Conservation (phyloP, 2,888 invertebrate genomes). For the Orchesellides sinensis region DNA sequence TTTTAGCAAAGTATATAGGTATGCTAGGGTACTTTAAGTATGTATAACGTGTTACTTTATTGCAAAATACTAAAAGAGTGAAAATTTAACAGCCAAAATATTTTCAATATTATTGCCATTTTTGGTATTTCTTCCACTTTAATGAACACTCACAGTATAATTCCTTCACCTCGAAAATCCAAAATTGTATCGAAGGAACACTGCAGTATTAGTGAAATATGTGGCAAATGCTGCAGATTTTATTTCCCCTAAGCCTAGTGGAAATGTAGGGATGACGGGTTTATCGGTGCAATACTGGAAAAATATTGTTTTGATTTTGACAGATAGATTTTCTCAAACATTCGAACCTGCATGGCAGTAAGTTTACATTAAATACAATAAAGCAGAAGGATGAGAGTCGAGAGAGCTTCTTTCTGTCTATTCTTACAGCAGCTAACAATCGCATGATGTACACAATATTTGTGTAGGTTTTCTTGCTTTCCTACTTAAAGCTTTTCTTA, state of each 20-base stretch:
- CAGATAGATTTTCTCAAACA: not conserved
- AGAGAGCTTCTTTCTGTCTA: too few species aligned
- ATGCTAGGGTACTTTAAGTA: not conserved
- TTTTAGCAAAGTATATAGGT: not conserved
- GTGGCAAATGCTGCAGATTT: slow-evolving; percentile 22
- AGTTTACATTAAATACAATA: too few species aligned
- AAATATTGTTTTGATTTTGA: not conserved
- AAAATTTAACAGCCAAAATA: too few species aligned
- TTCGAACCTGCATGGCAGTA: too few species aligned
- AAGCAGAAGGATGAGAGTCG: too few species aligned
- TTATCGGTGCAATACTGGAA: not conserved
- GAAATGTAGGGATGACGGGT: not conserved
- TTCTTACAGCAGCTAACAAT: too few species aligned
- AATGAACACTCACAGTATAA: not conserved
- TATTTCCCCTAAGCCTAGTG: not conserved
- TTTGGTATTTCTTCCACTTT: not conserved
- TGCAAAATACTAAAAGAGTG: too few species aligned
- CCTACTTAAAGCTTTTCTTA: too few species aligned
- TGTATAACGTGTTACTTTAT: too few species aligned
- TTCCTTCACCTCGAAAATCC: not conserved
- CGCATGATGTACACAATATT: too few species aligned
- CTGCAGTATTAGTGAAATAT: not conserved
- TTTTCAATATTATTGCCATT: not conserved
- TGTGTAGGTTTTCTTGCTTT: too few species aligned
- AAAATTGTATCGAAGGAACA: not conserved